Evolutionary conservation across 2,888 invertebrate genomes (phyloP), one percentile per base, ranked within the genome.

Genomic region (Abrostola triplasia): DNA sequence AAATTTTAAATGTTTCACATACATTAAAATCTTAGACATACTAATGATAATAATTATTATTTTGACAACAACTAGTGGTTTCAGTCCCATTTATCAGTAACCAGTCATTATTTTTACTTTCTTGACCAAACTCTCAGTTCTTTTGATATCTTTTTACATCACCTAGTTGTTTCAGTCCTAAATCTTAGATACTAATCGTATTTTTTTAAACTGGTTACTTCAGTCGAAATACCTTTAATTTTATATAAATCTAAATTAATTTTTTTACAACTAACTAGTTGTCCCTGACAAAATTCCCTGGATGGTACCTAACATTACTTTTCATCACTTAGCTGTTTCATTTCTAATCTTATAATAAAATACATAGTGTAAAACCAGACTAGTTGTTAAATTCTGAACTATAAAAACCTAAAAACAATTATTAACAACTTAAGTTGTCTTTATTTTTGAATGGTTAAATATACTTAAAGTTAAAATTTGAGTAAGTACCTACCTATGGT

Each of bases 71-170:
- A 24, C 44, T 44, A 47, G 9, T 47, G 9, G 13, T 47, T 10
- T 24, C 13, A 24, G 13, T 24, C 44, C 8, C 13, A 47, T 9
- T 24, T 44, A 12, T 44, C 5, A 41, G n/a, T n/a, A n/a, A 41
- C 11, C 44, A 44, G 44, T 47, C 44, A 47, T 47, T 44, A n/a
- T 47, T 8, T 47, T 47, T 24, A 47, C 44, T 13, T 44, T 9
- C 44, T 24, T 24, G 44, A 47, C 24, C 44, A 47, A 47, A 24
- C 44, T 24, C 13, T 47, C 24, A 47, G 8, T 8, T 24, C 13
- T 8, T 44, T 44, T 24, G 11, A 47, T 47, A 6, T 47, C 13
- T 24, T 47, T 24, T 24, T 13, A 47, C 44, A 47, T 24, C 44
- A 13, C 9, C n/a, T 41, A 12, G 44, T 47, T 47, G 44, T 47